Evolutionary conservation across 2,888 invertebrate species (phyloP).

Genomic region (Drosophila rubida): DNA sequence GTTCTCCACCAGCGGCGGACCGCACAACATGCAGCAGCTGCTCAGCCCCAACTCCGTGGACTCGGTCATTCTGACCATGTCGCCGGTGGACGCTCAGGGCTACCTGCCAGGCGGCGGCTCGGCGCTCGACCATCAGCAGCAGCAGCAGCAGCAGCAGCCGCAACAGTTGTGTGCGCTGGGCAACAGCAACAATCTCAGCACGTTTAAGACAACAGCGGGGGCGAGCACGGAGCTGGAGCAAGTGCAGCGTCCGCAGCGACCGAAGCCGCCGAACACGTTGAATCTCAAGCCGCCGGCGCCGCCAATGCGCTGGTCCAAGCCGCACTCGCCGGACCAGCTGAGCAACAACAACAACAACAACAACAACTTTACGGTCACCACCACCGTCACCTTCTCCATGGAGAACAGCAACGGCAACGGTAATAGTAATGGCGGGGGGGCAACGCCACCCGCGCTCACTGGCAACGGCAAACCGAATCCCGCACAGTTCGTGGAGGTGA

Average conservation of each 20-base stretch:
- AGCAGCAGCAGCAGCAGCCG: constrained; percentile 23
- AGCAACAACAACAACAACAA: constrained; percentile 89
- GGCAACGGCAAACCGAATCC: constrained; percentile 31
- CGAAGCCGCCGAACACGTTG: constrained; percentile 93
- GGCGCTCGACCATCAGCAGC: constrained; percentile 1
- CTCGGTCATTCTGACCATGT: constrained; percentile 91
- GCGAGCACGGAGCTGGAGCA: constrained; percentile 86
- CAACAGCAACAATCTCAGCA: constrained; percentile 5
- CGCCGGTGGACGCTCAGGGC: constrained; percentile 86
- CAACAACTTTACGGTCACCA: constrained; percentile 92
- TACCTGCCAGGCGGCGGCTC: constrained; percentile 43
- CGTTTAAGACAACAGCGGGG: constrained; percentile 63
- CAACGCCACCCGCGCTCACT: neutral
- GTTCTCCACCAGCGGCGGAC: constrained; percentile 87
- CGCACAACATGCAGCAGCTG: constrained; percentile 66
- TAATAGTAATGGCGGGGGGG: neutral
- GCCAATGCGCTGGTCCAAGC: constrained; percentile 94
- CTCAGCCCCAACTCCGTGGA: constrained; percentile 87
- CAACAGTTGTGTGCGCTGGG: constrained; percentile 61
- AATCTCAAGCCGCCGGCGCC: constrained; percentile 94
- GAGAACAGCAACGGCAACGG: constrained; percentile 58
- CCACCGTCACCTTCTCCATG: constrained; percentile 94
- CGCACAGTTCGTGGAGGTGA: constrained; percentile 83
- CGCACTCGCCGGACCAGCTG: constrained; percentile 86
- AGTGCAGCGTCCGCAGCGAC: constrained; percentile 88